Base-by-base conservation (phyloP, 1,140 invertebrate species). In the Triops cancriformis region DNA sequence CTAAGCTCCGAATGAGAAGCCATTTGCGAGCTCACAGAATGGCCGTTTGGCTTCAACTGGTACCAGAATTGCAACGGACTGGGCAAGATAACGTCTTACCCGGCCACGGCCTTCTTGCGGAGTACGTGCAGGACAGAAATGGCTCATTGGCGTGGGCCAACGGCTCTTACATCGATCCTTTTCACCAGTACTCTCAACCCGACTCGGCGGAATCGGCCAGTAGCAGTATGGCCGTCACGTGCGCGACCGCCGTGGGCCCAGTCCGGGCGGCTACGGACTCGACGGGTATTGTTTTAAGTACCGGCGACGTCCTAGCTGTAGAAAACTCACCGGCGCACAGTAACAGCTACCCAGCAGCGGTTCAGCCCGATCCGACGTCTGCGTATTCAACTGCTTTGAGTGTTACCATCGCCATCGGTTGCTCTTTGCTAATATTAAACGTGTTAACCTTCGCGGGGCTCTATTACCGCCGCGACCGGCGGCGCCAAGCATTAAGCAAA, bases 391-490 rank as follows among this genome's bases (percentile, higher is more conserved):
- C 94, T 0, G 94, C 94, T 0, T 85, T 97, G 0, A 93, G 92
- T n/a, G 91, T 97, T 3, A 97, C 95, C 0, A 94, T 98, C 76
- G 94, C 94, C 0, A 93, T 98, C 1, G 96, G 96, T 0, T 95
- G 93, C 82, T 91, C 93, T 72, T 87, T 97, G 9, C 87, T 98
- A 4, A 88, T 98, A 10, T 87, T 98, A 1, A 98, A 98, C 84
- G 90, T 97, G 9, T 87, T 98, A 0, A 96, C 98, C 75, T 97
- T 98, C 82, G 94, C 94, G 43, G 95, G 94, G 41, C 95, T 98
- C 64, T 97, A 96, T 83, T 94, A 96, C 82, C 94, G 97, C 83
- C 88, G 94, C 10, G 88, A 92, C 31, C 83, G 85, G 83, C 31
- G 90, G 88, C 91, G 78, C 27, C 74, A 73, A 26, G 74, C 75